A percentile compares a stretch with the other conserved stretches of the same genome.
Evolutionary conservation across 2,888 invertebrate genomes (phyloP).

Genomic region (Tholera decimalis): DNA sequence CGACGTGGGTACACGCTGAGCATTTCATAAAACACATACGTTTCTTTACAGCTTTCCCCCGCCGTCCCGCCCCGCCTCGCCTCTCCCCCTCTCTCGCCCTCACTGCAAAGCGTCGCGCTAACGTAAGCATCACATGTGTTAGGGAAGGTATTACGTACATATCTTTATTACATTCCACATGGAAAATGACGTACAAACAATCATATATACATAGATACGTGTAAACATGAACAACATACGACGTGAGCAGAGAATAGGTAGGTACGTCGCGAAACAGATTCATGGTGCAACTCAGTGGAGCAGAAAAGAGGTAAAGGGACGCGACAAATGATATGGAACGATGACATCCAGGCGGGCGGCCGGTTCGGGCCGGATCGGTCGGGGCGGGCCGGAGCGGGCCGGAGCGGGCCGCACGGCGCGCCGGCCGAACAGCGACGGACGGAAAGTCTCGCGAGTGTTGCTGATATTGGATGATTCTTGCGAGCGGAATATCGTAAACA

Average conservation of each 20-base stretch:
- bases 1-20: background rate
- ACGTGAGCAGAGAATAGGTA: conserved; percentile 2
- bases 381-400: background rate
- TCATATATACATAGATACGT: conserved; percentile 15
- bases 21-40: conserved; percentile 21
- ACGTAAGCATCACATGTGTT: background rate
- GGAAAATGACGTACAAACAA: conserved; percentile 31
- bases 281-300: conserved; percentile 24
- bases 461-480: conserved; percentile 16
- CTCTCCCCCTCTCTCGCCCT: background rate
- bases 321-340: conserved; percentile 28
- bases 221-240: conserved; percentile 18
- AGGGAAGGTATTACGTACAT: conserved; percentile 13
- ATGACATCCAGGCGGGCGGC: background rate
- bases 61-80: no score
- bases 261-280: conserved; percentile 9
- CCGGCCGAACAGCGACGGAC: background rate
- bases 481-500: conserved; percentile 11
- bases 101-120: background rate
- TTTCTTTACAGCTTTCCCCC: conserved; percentile 10
- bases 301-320: conserved; percentile 17
- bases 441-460: background rate
- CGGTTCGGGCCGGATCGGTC: background rate
- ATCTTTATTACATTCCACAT: conserved; percentile 37
- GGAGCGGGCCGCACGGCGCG: background rate